phyloP scores from a whole-genome alignment of 1,140 invertebrate species.

The Microvelia longipes region DNA sequence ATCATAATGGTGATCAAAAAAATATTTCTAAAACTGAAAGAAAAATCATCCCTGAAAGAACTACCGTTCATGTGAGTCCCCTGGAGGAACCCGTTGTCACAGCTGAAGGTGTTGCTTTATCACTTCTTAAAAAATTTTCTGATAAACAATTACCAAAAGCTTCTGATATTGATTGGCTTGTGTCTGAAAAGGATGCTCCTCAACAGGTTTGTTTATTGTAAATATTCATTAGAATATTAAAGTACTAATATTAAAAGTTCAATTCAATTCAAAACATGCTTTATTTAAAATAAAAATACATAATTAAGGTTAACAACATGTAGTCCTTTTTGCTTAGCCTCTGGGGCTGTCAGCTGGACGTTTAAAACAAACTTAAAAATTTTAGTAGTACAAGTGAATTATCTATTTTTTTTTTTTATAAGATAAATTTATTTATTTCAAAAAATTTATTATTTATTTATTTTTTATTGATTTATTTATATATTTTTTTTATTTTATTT shows the following conservation, averaged over 20 bases:
- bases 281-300: too few species aligned
- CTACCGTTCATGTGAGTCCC: neutral
- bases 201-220: constrained; percentile 39
- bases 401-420: too few species aligned
- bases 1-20: neutral
- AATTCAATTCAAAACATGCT: too few species aligned
- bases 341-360: too few species aligned
- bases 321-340: too few species aligned
- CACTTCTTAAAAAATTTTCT: constrained; percentile 56
- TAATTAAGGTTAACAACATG: too few species aligned
- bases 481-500: neutral
- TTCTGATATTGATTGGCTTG: constrained; percentile 67
- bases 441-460: too few species aligned
- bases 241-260: neutral
- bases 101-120: constrained; percentile 64
- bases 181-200: constrained; percentile 61
- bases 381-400: too few species aligned
- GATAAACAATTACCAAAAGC: constrained; percentile 61
- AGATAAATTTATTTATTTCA: too few species aligned
- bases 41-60: neutral
- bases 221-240: neutral
- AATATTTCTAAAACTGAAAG: neutral
- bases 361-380: too few species aligned
- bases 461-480: too few species aligned
- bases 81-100: constrained; percentile 33